Evolutionary conservation across 2,888 invertebrate genomes (phyloP).

Genomic region (Acanthoscelides obtectus): DNA sequence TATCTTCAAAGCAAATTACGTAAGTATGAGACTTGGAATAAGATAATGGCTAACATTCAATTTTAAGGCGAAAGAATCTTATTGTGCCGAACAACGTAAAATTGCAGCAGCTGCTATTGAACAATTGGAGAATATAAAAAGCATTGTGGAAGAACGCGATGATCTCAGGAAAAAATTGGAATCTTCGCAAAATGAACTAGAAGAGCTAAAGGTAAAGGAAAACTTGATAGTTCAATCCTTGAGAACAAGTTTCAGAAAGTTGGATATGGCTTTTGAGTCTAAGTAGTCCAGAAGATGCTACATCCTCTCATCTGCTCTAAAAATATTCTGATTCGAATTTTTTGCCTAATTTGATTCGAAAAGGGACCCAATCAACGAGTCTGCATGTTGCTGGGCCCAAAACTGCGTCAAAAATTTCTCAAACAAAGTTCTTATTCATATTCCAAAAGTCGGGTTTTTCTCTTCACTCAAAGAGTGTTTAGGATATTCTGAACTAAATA

Average conservation of each 20-base stretch:
- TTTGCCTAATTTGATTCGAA: no score
- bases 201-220: conserved; percentile 21
- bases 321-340: no score
- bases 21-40: conserved; percentile 13
- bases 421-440: no score
- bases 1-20: conserved; percentile 20
- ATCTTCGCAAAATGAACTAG: conserved; percentile 32
- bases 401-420: no score
- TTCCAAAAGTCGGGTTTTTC: no score
- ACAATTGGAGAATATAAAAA: conserved; percentile 37
- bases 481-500: no score
- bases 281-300: neutral
- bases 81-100: conserved; percentile 34
- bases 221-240: neutral
- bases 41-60: neutral
- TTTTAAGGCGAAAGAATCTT: conserved; percentile 34
- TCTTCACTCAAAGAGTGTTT: no score
- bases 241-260: neutral
- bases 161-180: conserved; percentile 31
- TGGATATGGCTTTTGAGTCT: neutral
- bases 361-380: no score
- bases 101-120: conserved; percentile 34
- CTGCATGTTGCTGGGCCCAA: no score
- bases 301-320: no score
- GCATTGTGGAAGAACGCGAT: conserved; percentile 36